A percentile compares a stretch with the other conserved stretches of the same genome.
Evolutionary conservation across 2,113 vertebrate genomes (phyloP).

Genomic region (Hepsetus odoe): DNA sequence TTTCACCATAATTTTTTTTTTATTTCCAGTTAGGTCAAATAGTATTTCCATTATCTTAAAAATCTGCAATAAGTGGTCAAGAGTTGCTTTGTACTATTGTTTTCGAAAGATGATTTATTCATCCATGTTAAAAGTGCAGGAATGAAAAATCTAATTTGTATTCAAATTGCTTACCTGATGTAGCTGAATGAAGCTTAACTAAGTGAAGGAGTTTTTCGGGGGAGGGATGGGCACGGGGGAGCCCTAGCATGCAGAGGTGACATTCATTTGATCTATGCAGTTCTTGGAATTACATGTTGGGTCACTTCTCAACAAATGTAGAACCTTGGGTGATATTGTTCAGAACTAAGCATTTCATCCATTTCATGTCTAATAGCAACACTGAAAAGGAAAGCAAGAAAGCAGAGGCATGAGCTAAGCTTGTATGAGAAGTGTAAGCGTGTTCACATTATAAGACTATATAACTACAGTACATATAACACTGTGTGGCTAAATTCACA

Average conservation of each 20-base stretch:
- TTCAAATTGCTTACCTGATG: constrained; percentile 38
- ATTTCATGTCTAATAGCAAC: not conserved
- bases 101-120: constrained; percentile 23
- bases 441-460: not conserved
- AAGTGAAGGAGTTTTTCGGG: constrained; percentile 3
- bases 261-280: constrained; percentile 57
- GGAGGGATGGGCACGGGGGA: too few relatives aligned
- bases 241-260: constrained; percentile 4
- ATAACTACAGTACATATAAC: not conserved
- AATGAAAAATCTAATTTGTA: constrained; percentile 49
- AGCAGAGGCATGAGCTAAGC: constrained; percentile 1
- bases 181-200: constrained; percentile 21
- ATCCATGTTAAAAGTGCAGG: constrained; percentile 32
- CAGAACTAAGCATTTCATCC: not conserved
- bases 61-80: too few relatives aligned
- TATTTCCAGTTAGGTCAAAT: not conserved
- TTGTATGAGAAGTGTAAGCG: not conserved
- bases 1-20: not conserved
- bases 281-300: constrained; percentile 55
- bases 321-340: not conserved
- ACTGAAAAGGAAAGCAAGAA: not conserved
- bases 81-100: constrained; percentile 30
- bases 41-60: not conserved
- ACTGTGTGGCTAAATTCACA: too few relatives aligned
- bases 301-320: constrained; percentile 35